Percentiles rank a stretch among this genome's conserved stretches.
Evolutionary conservation across 2,888 invertebrate species (phyloP).

Genomic region (Listrodromus nycthemerus): DNA sequence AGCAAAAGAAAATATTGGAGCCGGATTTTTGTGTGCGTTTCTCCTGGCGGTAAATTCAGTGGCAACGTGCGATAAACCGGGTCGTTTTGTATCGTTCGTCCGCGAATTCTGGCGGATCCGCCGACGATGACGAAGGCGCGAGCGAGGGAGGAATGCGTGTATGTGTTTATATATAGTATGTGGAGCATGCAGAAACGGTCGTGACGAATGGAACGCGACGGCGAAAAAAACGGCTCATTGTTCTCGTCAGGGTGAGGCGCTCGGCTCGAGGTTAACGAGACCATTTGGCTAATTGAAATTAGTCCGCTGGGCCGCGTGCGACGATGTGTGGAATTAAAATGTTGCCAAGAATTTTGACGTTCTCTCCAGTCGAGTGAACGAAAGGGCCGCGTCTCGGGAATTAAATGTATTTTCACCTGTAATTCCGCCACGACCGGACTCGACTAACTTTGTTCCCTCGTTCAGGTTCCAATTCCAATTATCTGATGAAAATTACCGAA

Average conservation of each 20-base stretch:
- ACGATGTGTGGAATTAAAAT: conserved; percentile 62
- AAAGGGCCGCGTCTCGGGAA: background rate
- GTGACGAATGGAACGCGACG: conserved; percentile 36
- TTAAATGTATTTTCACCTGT: background rate
- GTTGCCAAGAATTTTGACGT: conserved; percentile 45
- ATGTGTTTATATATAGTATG: background rate
- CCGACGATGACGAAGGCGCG: conserved; percentile 12
- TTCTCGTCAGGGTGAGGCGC: conserved; percentile 60
- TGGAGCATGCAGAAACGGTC: background rate
- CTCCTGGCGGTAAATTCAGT: conserved; percentile 6
- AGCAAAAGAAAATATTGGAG: background rate
- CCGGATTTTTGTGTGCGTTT: background rate
- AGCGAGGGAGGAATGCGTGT: conserved; percentile 9
- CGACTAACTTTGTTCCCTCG: too few species aligned
- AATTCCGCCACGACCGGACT: too few species aligned
- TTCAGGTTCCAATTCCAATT: too few species aligned
- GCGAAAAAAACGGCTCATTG: conserved; percentile 27
- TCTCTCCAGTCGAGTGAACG: background rate
- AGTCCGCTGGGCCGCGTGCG: conserved; percentile 73
- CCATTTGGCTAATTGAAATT: conserved; percentile 70
- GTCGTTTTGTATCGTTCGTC: conserved; percentile 51
- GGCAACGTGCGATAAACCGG: conserved; percentile 57
- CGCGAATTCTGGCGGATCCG: conserved; percentile 38
- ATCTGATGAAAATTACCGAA: too few species aligned
- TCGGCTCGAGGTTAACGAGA: conserved; percentile 62